Evolutionary conservation across 2,888 invertebrate genomes (phyloP), one percentile per base, ranked within the genome.

Genomic region (Lepidocyrtinus sp.): DNA sequence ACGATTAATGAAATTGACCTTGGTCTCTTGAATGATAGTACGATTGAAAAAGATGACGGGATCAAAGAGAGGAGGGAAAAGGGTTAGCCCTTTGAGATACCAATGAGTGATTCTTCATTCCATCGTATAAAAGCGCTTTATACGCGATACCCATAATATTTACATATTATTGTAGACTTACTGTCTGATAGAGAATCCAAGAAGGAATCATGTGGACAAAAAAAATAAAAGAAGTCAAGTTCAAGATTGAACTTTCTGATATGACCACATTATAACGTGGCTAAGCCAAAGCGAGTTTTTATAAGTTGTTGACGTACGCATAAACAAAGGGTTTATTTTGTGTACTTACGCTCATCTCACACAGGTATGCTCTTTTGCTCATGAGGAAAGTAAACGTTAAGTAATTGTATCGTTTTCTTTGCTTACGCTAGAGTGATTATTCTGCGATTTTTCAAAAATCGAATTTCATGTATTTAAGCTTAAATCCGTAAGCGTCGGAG

Each of bases 1-100:
- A 75, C 74, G 80, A 83, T 83, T 83, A 83, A 80, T 83, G 81
- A 81, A 81, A 81, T 77, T 81, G 83, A 64, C 83, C 80, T 83
- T 83, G 77, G 63, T n/a, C 21, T 72, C 7, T 21, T 72, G 26
- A 65, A 17, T 50, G 65, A 36, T 62, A 17, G 46, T 17, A 64
- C 46, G 65, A 26, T 72, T 45, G 65, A 72, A 50, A 19, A 71
- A 45, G 17, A 62, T 50, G 75, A 69, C 36, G 62, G 25, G 22
- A 22, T 22, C 36, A 74, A 62, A 21, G 7, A 62, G 45, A 36
- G 67, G 21, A 36, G 62, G 67, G 26, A 26, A 27, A 63, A 69
- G 21, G 63, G 25, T 63, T 21, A 72, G 22, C 62, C 45, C 72
- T 62, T 62, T 72, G 61, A 55, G 55, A 73, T 15, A 64, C 21